These are phyloP conservation scores for Leptoclinus maculatus DNA, from an alignment of 2,797 vertebrate species.

Conservation along the genomic window DNA sequence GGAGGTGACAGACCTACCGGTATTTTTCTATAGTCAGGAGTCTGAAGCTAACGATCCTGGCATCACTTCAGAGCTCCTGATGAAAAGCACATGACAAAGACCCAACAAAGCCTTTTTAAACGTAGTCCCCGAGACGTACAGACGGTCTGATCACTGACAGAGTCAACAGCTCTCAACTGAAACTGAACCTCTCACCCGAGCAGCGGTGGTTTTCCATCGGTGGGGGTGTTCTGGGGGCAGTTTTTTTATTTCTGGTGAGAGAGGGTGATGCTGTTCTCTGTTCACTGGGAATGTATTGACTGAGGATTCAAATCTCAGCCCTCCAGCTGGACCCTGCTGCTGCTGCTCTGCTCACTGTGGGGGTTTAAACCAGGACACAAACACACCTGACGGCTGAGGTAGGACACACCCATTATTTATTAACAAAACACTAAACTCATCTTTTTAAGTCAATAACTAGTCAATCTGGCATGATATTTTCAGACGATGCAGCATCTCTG, in stretches of 20 bases:
- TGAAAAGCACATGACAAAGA: conserved; percentile 92
- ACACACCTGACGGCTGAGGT: conserved; percentile 73
- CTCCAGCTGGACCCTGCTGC: conserved; percentile 67
- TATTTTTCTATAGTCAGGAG: conserved; percentile 82
- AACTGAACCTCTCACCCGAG: conserved; percentile 86
- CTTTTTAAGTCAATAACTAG: not conserved
- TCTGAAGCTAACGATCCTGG: conserved; percentile 89
- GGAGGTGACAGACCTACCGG: conserved; percentile 71
- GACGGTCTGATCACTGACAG: conserved; percentile 85
- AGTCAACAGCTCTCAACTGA: conserved; percentile 83
- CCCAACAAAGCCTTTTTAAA: conserved; percentile 87
- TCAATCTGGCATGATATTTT: not conserved
- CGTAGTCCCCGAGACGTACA: conserved; percentile 81
- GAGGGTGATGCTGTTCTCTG: conserved; percentile 69
- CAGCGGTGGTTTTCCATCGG: conserved; percentile 78
- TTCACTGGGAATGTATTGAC: conserved; percentile 69
- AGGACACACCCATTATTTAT: conserved; percentile 60
- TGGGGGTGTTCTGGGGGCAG: conserved; percentile 67
- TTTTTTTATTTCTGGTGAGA: conserved; percentile 45
- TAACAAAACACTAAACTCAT: not conserved
- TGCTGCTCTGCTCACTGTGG: conserved; percentile 60
- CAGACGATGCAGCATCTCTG: conserved; percentile 11
- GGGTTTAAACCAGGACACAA: conserved; percentile 66
- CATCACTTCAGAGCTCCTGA: conserved; percentile 88
- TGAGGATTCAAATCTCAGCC: conserved; percentile 67